Percentiles rank a stretch among this genome's conserved stretches.
Conservation (phyloP, 2,113 vertebrate genomes). For the Himantopus leucocephalus region DNA sequence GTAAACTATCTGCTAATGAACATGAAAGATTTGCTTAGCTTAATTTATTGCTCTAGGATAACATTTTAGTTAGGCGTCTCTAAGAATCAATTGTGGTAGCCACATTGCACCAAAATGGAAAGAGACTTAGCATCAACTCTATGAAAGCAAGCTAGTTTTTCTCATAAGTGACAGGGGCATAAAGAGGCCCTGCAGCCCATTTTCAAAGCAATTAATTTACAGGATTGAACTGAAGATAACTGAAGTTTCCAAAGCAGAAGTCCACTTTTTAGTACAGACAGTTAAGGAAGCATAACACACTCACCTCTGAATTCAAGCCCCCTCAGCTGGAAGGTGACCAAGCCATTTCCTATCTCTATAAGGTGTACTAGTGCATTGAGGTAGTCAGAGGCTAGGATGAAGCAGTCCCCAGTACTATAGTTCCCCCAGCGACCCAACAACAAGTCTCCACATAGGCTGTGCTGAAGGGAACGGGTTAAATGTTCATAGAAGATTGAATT, state of each 20-base stretch:
- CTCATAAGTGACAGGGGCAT: background rate
- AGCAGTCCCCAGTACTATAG: conserved; percentile 89
- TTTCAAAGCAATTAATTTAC: background rate
- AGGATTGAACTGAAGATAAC: background rate
- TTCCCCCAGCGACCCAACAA: conserved; percentile 88
- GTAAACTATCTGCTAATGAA: background rate
- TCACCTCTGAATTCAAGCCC: conserved; percentile 90
- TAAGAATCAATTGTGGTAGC: background rate
- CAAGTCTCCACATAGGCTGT: conserved; percentile 87
- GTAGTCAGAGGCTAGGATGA: conserved; percentile 92
- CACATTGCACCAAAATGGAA: background rate
- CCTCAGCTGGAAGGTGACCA: conserved; percentile 88
- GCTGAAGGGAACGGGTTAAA: conserved; percentile 88
- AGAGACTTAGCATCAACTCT: background rate
- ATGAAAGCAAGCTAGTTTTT: background rate
- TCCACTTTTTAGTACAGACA: background rate
- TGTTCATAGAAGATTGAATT: conserved; percentile 94
- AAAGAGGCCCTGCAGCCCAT: background rate
- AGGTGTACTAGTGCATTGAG: conserved; percentile 91
- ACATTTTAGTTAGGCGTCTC: background rate
- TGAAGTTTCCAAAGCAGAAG: background rate
- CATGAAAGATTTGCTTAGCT: background rate
- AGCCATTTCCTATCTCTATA: conserved; percentile 88
- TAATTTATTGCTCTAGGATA: background rate
- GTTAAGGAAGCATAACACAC: background rate